Evolutionary conservation across 2,113 vertebrate species (phyloP).

Genomic region (Halichoerus grypus): DNA sequence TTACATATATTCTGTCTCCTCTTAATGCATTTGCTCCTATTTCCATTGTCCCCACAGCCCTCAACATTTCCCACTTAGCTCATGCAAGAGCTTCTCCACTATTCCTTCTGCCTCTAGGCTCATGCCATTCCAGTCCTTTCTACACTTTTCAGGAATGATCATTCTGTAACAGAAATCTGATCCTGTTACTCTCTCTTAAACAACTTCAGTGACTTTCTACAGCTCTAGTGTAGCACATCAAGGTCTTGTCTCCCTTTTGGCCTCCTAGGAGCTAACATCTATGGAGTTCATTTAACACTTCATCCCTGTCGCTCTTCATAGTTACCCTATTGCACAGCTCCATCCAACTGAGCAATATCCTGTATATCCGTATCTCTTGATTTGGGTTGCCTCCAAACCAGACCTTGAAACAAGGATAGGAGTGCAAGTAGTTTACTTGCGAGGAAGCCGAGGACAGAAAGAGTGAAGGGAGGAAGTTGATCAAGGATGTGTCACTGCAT

Average conservation of each 20-base stretch:
- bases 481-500: not conserved
- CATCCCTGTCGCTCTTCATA: not conserved
- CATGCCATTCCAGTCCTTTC: not conserved
- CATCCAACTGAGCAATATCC: not conserved
- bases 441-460: not conserved
- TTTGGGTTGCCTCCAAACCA: not conserved
- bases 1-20: not conserved
- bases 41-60: not conserved
- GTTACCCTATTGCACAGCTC: not conserved
- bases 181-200: not conserved
- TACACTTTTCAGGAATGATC: not conserved
- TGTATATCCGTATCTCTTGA: not conserved
- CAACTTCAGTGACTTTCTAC: too few species aligned
- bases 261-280: not conserved
- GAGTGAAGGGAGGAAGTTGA: not conserved
- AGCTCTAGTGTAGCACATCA: not conserved
- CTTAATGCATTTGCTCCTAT: not conserved
- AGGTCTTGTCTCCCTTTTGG: not conserved
- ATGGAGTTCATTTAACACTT: not conserved
- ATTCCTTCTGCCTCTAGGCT: not conserved
- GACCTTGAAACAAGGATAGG: not conserved
- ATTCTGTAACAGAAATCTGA: not conserved
- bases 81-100: not conserved
- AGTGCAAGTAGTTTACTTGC: not conserved
- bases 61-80: not conserved